Evolutionary conservation across 1,140 invertebrate species (phyloP).

Genomic region (Lordiphosa mommai): DNA sequence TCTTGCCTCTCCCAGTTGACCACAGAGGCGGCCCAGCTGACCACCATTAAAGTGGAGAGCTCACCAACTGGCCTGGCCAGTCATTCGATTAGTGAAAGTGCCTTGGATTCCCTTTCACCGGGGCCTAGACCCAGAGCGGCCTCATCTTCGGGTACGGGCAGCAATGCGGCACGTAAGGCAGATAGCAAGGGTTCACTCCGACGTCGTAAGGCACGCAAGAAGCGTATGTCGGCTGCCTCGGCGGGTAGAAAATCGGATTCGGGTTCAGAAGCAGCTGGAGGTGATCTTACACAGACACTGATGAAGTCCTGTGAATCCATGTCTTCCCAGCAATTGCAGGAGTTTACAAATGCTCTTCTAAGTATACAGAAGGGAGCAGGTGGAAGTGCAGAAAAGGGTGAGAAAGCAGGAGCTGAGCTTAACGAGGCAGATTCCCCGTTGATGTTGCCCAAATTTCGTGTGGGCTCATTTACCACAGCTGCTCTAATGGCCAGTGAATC

Average conservation of each 20-base stretch:
- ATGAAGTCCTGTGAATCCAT: constrained; percentile 76
- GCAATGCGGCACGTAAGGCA: constrained; percentile 76
- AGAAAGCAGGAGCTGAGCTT: constrained; percentile 18
- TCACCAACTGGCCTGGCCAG: constrained; percentile 80
- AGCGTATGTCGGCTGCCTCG: constrained; percentile 73
- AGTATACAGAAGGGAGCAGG: constrained; percentile 54
- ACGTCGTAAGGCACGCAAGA: constrained; percentile 85
- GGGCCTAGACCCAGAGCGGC: constrained; percentile 73
- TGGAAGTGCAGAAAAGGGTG: constrained; percentile 16
- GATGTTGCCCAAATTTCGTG: constrained; percentile 82
- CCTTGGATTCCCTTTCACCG: constrained; percentile 85
- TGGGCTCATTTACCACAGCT: constrained; percentile 81
- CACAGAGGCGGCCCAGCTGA: constrained; percentile 71
- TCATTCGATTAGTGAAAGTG: constrained; percentile 92
- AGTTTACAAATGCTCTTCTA: constrained; percentile 69
- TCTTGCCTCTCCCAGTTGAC: constrained; percentile 88
- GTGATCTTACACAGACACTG: constrained; percentile 62
- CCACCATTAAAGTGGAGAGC: constrained; percentile 44
- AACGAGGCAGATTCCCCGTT: constrained; percentile 78
- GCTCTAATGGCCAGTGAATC: constrained; percentile 55
- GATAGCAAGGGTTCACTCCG: constrained; percentile 81
- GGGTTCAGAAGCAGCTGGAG: constrained; percentile 80
- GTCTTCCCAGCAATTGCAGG: constrained; percentile 80
- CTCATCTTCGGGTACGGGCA: constrained; percentile 60
- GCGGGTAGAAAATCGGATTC: constrained; percentile 82